Evolutionary conservation across 2,113 vertebrate genomes (phyloP).

Genomic region (Seriola rivoliana): DNA sequence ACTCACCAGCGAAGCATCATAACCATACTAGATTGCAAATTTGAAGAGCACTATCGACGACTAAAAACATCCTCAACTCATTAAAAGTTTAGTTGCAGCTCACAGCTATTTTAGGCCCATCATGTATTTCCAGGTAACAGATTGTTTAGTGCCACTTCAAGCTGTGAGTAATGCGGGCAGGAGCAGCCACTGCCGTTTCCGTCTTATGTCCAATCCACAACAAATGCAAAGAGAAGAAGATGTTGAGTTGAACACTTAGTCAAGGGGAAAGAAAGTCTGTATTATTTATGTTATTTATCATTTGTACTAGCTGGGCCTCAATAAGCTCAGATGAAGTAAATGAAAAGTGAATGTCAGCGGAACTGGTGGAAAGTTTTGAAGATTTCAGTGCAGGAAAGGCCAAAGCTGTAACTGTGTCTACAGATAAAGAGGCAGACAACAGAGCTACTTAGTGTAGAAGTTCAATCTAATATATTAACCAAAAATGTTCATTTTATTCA

Average conservation of each 20-base stretch:
- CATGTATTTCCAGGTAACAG: conserved; percentile 47
- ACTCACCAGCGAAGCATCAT: conserved; percentile 8
- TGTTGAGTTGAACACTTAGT: not conserved
- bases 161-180: conserved; percentile 18
- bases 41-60: not conserved
- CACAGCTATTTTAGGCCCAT: conserved; percentile 29
- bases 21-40: conserved; percentile 25
- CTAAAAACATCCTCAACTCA: conserved; percentile 14
- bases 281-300: not conserved
- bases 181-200: not conserved
- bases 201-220: conserved; percentile 3
- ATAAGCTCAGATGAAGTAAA: not conserved
- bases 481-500: not conserved
- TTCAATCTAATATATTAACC: not conserved
- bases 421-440: not conserved
- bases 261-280: not conserved
- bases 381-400: not conserved
- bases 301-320: not conserved
- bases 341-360: not conserved
- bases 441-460: not conserved
- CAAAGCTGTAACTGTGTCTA: conserved; percentile 10
- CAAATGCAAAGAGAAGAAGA: conserved; percentile 1
- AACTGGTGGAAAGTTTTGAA: not conserved
- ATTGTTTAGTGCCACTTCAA: conserved; percentile 39
- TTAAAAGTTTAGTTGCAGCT: conserved; percentile 1